Conservation (phyloP, 2,797 vertebrate species). For the Synaphobranchus kaupii region DNA sequence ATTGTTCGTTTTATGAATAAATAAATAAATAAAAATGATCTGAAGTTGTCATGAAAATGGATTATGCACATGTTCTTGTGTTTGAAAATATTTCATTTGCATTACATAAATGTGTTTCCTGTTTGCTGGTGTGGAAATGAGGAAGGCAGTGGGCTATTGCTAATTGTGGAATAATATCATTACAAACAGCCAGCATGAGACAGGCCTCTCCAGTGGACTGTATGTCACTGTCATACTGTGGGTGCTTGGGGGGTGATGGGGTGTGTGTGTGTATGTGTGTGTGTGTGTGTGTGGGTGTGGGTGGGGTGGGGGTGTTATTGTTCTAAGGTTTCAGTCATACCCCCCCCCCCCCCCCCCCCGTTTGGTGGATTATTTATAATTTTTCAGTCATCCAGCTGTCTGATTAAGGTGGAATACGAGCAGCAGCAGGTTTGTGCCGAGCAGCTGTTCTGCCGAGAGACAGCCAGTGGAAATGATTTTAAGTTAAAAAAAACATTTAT, state of each 20-base stretch:
- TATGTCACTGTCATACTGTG: neutral
- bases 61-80: neutral
- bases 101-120: neutral
- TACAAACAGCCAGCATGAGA: neutral
- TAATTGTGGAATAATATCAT: slow-evolving; percentile 19
- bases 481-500: neutral
- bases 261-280: neutral
- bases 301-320: neutral
- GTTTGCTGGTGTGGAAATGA: neutral
- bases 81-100: slow-evolving; percentile 3
- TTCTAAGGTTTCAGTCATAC: neutral
- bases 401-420: neutral
- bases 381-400: neutral
- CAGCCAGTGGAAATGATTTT: neutral
- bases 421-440: neutral
- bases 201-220: neutral
- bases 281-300: neutral
- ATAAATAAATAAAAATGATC: neutral
- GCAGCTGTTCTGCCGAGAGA: neutral
- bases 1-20: neutral
- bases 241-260: neutral
- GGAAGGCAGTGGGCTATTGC: neutral
- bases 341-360: neutral
- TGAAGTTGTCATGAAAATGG: neutral
- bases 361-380: neutral